These are phyloP conservation scores for Opisthocomus hoazin DNA, from an alignment of 2,113 vertebrate genomes.

Conservation along the genomic window DNA sequence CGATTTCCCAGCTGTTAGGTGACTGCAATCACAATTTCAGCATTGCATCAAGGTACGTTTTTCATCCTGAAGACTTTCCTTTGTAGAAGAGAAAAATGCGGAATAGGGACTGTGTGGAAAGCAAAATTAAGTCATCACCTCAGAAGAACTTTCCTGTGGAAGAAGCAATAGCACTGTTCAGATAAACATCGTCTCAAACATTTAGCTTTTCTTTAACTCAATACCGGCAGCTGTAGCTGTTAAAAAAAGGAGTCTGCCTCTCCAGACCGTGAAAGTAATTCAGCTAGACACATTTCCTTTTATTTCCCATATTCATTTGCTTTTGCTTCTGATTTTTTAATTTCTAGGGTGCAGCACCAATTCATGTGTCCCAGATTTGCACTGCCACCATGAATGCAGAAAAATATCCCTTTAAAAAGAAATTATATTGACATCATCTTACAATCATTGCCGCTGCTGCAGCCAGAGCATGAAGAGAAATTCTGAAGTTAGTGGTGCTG, in stretches of 20 bases:
- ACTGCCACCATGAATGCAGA: background rate
- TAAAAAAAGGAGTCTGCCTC: background rate
- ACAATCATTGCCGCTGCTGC: background rate
- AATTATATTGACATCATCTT: background rate
- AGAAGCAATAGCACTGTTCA: background rate
- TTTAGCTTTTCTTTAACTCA: background rate
- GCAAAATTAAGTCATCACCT: background rate
- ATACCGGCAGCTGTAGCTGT: background rate
- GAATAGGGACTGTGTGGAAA: background rate
- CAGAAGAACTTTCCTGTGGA: background rate
- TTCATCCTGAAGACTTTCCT: background rate
- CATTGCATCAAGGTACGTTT: background rate
- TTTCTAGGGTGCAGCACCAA: background rate
- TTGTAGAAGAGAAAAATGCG: background rate
- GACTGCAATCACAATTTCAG: background rate
- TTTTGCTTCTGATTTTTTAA: background rate
- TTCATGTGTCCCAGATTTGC: background rate
- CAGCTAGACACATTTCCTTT: background rate
- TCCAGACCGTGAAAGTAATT: background rate
- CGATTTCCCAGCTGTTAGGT: background rate
- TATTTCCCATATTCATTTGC: background rate
- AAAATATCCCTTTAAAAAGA: background rate
- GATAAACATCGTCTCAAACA: background rate
- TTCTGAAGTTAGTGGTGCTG: background rate
- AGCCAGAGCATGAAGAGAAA: background rate